Evolutionary conservation across 1,140 invertebrate genomes (phyloP).

Genomic region (Leguminivora glycinivorella): DNA sequence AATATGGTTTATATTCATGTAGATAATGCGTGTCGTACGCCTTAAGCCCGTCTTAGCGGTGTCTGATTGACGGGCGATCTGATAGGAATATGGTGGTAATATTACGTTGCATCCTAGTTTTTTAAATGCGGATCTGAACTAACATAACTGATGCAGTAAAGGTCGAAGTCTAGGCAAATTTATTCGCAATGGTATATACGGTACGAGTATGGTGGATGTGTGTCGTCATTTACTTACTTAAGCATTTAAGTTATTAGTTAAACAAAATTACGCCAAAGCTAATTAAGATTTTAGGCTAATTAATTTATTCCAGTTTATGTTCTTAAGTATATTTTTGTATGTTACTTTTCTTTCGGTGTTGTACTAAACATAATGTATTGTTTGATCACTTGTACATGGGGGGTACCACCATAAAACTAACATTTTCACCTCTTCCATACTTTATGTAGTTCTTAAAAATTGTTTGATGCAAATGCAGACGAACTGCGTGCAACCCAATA

Average conservation of each 20-base stretch:
- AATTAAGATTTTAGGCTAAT: not conserved
- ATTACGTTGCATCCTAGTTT: constrained; percentile 2
- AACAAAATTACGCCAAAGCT: not conserved
- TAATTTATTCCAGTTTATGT: too few relatives aligned
- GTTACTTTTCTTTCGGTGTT: too few relatives aligned
- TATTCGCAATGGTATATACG: too few relatives aligned
- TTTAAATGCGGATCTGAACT: not conserved
- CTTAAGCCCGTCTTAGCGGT: constrained; percentile 22
- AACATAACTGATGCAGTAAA: too few relatives aligned
- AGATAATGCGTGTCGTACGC: constrained; percentile 9
- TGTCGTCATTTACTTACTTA: not conserved
- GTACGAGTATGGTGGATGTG: not conserved
- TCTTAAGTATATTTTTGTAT: too few relatives aligned
- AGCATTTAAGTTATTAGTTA: not conserved
- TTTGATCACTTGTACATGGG: too few relatives aligned
- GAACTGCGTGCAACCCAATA: too few relatives aligned
- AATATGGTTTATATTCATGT: not conserved
- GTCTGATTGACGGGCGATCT: constrained; percentile 39
- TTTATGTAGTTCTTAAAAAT: too few relatives aligned
- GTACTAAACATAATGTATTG: too few relatives aligned
- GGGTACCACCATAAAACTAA: too few relatives aligned
- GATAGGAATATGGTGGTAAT: constrained; percentile 36
- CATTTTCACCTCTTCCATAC: too few relatives aligned
- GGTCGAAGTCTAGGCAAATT: not conserved
- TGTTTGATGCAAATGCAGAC: too few relatives aligned